Conservation (phyloP, 1,140 invertebrate species). For the Platyscapa corneri region DNA sequence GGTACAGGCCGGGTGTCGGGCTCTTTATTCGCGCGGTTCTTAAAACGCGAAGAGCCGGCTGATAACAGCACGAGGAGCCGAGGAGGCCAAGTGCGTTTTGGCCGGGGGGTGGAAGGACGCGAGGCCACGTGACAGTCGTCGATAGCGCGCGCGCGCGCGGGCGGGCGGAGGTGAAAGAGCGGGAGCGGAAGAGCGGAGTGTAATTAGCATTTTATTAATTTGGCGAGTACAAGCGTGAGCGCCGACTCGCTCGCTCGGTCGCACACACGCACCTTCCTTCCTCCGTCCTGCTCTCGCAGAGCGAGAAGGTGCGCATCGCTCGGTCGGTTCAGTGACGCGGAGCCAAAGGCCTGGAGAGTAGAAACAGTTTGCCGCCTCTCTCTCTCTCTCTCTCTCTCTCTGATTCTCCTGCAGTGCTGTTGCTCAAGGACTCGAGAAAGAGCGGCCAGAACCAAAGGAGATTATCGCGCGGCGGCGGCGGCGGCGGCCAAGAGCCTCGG, state of each 20-base stretch:
- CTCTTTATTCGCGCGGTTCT: too few species aligned
- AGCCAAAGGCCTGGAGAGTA: slow-evolving; percentile 22
- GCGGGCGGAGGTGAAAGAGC: not conserved
- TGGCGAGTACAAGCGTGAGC: slow-evolving; percentile 10
- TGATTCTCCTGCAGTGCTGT: not conserved
- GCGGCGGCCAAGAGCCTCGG: not conserved
- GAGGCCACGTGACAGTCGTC: too few species aligned
- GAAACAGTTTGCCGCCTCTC: not conserved
- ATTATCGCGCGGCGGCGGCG: slow-evolving; percentile 39
- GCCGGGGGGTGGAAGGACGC: too few species aligned
- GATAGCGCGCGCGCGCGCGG: too few species aligned
- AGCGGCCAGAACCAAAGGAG: slow-evolving; percentile 20
- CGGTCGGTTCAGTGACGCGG: slow-evolving; percentile 56
- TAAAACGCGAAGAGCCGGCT: too few species aligned
- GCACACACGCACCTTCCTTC: slow-evolving; percentile 28
- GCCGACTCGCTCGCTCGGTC: not conserved
- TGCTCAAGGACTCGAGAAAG: slow-evolving; percentile 25
- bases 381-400: not conserved
- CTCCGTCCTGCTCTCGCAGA: not conserved
- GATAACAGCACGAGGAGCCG: too few species aligned
- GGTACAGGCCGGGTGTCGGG: too few species aligned
- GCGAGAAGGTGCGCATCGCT: not conserved
- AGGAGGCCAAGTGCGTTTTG: too few species aligned
- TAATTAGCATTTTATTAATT: slow-evolving; percentile 53
- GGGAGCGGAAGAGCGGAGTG: not conserved